Conservation (phyloP, 2,113 vertebrate genomes). For the Thalassoma bifasciatum region DNA sequence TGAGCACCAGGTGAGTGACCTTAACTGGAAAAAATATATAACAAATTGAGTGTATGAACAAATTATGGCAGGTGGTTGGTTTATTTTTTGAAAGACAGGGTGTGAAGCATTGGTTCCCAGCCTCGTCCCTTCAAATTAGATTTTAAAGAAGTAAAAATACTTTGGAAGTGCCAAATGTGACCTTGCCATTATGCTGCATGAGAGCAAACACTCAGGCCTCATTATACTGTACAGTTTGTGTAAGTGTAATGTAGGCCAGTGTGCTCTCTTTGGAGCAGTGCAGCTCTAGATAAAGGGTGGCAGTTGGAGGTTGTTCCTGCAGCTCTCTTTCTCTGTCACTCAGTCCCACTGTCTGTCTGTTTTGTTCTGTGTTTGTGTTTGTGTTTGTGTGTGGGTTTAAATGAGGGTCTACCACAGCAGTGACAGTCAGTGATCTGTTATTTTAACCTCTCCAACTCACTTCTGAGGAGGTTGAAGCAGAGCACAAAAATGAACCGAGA, state of each 20-base stretch:
- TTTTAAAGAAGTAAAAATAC: background rate
- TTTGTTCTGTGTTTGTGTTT: slow-evolving; percentile 12
- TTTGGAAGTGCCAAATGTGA: slow-evolving; percentile 3
- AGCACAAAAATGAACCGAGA: slow-evolving; percentile 19
- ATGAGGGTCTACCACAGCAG: slow-evolving; percentile 1
- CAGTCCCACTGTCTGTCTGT: slow-evolving; percentile 14
- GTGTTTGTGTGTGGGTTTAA: background rate
- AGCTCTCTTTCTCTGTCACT: slow-evolving; percentile 55
- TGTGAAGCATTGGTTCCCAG: background rate
- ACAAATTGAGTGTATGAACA: slow-evolving; percentile 11
- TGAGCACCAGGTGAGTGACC: slow-evolving; percentile 49
- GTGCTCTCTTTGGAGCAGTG: slow-evolving; percentile 48
- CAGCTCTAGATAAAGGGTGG: slow-evolving; percentile 44
- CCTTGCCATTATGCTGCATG: background rate
- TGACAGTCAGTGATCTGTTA: slow-evolving; percentile 24
- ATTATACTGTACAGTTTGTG: slow-evolving; percentile 20
- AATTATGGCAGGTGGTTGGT: slow-evolving; percentile 19
- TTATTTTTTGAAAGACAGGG: slow-evolving; percentile 9
- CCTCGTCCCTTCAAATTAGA: background rate
- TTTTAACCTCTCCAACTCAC: slow-evolving; percentile 46
- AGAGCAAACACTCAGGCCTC: slow-evolving; percentile 15
- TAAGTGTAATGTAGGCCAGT: slow-evolving; percentile 65
- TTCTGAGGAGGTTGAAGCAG: slow-evolving; percentile 25
- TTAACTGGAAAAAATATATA: slow-evolving; percentile 28
- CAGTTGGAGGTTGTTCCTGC: slow-evolving; percentile 59